Evolutionary conservation across 2,888 invertebrate species (phyloP).

Genomic region (Rhaphigaster nebulosa): DNA sequence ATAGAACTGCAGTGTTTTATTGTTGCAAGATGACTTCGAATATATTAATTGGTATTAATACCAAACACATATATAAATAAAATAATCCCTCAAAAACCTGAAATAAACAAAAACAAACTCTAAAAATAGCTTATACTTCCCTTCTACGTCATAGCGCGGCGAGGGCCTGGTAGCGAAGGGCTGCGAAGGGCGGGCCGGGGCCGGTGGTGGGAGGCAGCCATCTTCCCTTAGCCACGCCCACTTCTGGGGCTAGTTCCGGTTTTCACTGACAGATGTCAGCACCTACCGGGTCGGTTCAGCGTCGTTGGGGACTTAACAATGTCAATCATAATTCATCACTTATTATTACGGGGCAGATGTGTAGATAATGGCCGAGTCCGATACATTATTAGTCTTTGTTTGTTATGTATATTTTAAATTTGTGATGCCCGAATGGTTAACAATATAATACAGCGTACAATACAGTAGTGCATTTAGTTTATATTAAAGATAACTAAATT

Average conservation of each 20-base stretch:
- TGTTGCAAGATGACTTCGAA: neutral
- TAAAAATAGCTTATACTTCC: constrained; percentile 18
- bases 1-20: neutral
- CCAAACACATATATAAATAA: neutral
- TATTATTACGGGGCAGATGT: neutral
- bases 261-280: constrained; percentile 18
- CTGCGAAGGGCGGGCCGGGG: neutral
- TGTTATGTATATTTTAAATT: neutral
- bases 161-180: constrained; percentile 32
- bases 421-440: neutral
- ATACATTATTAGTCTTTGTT: neutral
- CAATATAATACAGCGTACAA: neutral
- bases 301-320: neutral
- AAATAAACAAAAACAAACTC: constrained; percentile 35
- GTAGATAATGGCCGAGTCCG: neutral
- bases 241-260: neutral
- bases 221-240: constrained; percentile 17
- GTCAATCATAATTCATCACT: neutral
- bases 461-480: neutral
- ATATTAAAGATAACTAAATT: neutral
- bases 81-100: neutral
- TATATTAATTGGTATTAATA: neutral
- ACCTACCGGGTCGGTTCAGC: neutral
- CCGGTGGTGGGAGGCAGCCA: neutral
- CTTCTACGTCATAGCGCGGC: constrained; percentile 2